Evolutionary conservation across 2,888 invertebrate species (phyloP).

Genomic region (Phanerotoma sp.): DNA sequence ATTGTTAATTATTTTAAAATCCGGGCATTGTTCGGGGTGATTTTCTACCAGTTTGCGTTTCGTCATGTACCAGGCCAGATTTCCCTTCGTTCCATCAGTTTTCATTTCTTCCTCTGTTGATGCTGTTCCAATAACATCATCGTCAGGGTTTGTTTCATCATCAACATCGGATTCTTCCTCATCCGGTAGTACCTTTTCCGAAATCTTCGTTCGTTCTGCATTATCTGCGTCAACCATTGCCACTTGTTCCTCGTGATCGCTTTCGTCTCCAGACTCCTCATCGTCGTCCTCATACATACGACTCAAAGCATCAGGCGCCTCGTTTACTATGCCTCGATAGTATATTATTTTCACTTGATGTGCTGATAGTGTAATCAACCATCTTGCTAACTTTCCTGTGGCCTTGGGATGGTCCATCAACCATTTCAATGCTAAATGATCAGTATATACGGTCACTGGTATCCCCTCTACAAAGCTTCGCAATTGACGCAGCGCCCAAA

Average conservation of each 20-base stretch:
- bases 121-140: too few species aligned
- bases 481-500: not conserved
- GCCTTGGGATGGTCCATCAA: not conserved
- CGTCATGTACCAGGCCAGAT: too few species aligned
- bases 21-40: conserved; percentile 9
- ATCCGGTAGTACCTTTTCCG: too few species aligned
- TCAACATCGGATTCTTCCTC: too few species aligned
- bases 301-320: conserved; percentile 27
- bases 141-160: too few species aligned
- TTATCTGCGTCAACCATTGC: conserved; percentile 13
- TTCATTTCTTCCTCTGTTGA: too few species aligned
- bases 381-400: conserved; percentile 18
- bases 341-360: conserved; percentile 22
- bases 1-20: conserved; percentile 18
- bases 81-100: too few species aligned
- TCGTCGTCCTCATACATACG: conserved; percentile 17
- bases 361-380: conserved; percentile 24
- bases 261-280: not conserved
- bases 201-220: conserved; percentile 19
- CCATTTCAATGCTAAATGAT: not conserved
- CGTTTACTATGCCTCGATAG: conserved; percentile 25
- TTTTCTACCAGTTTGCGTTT: not conserved
- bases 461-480: not conserved
- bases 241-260: conserved; percentile 14
- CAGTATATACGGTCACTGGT: not conserved